phyloP scores from a whole-genome alignment of 2,797 vertebrate species.

The Pseudocheirus occidentalis region DNA sequence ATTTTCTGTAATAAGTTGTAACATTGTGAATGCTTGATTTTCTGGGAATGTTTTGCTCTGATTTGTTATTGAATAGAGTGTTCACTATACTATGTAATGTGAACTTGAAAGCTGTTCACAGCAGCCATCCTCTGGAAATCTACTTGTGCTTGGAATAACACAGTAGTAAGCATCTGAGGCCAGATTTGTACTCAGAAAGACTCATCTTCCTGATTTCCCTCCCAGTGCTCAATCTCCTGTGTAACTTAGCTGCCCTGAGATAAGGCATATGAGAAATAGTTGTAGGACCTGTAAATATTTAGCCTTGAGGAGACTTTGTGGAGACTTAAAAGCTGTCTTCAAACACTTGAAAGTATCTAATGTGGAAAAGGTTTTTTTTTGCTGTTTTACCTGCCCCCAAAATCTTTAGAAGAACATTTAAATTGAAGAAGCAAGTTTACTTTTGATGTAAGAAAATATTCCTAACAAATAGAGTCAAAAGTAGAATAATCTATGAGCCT shows the following conservation, averaged over 20 bases:
- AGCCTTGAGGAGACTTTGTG: neutral
- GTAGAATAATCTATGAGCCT: neutral
- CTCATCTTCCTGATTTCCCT: neutral
- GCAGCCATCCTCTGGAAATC: no score
- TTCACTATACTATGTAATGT: no score
- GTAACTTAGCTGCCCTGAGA: neutral
- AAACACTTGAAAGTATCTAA: neutral
- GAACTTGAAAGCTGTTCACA: no score
- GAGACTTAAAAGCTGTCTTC: neutral
- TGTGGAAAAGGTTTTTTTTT: neutral
- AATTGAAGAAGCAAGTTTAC: neutral
- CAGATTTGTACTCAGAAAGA: neutral
- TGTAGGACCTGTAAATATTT: neutral
- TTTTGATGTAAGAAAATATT: neutral
- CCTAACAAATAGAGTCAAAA: neutral
- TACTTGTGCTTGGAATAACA: no score
- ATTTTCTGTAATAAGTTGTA: no score
- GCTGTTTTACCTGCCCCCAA: no score
- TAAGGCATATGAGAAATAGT: neutral
- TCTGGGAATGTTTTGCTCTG: no score
- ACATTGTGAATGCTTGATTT: no score
- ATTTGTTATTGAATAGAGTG: no score
- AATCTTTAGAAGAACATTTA: neutral
- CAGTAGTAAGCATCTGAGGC: neutral
- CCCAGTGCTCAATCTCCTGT: neutral